These are phyloP conservation scores for Carpatolechia fugitivella DNA, from an alignment of 2,888 invertebrate genomes.

Conservation along the genomic window DNA sequence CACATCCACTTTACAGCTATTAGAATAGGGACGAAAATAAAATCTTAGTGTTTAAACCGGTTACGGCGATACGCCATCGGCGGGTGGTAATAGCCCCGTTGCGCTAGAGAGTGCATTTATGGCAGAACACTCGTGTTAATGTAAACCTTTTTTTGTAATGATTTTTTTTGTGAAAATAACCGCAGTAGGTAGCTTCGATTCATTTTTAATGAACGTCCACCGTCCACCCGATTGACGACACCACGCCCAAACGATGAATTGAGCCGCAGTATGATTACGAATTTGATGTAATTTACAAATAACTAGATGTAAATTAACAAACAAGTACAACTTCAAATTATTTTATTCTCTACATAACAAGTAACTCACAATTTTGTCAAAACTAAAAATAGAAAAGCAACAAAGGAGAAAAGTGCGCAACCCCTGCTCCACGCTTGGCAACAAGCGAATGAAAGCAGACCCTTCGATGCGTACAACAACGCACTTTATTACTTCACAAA, in stretches of 20 bases:
- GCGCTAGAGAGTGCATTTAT: constrained; percentile 77
- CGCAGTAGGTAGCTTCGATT: constrained; percentile 30
- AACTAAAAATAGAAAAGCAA: constrained; percentile 30
- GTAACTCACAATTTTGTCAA: too few species aligned
- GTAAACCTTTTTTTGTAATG: constrained; percentile 66
- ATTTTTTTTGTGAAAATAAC: constrained; percentile 53
- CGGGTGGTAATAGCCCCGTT: constrained; percentile 60
- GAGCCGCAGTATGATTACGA: too few species aligned
- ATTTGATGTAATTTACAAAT: too few species aligned
- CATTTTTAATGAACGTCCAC: constrained; percentile 16
- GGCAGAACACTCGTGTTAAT: constrained; percentile 60
- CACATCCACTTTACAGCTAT: constrained; percentile 45
- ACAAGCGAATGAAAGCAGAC: constrained; percentile 66
- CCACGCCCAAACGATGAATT: background rate
- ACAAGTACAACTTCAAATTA: too few species aligned
- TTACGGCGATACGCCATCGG: constrained; percentile 30
- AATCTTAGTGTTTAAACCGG: constrained; percentile 31
- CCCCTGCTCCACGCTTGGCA: constrained; percentile 65
- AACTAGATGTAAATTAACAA: too few species aligned
- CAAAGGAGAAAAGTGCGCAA: constrained; percentile 69
- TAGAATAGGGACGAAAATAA: constrained; percentile 33
- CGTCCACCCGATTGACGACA: constrained; percentile 15
- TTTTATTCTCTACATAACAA: too few species aligned
- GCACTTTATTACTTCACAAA: constrained; percentile 13
- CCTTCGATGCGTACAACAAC: constrained; percentile 10